Evolutionary conservation across 2,797 vertebrate genomes (phyloP).

Genomic region (Parambassis ranga): DNA sequence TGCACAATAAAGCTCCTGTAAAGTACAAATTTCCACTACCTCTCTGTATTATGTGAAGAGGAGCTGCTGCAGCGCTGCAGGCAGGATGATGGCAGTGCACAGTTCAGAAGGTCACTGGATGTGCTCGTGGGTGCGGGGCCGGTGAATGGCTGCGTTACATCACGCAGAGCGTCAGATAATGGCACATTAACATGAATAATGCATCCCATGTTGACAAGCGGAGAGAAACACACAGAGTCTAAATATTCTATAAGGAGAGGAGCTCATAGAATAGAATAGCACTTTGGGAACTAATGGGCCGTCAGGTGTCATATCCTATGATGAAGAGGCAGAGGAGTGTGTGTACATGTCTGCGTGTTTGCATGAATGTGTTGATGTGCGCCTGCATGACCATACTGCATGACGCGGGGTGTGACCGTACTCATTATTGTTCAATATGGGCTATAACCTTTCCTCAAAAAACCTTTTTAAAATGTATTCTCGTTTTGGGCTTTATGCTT

Average conservation of each 20-base stretch:
- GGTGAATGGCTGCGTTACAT: slow-evolving; percentile 70
- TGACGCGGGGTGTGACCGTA: no score
- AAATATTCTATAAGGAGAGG: slow-evolving; percentile 75
- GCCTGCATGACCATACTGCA: slow-evolving; percentile 20
- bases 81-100: slow-evolving; percentile 40
- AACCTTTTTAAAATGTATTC: slow-evolving; percentile 48
- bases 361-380: slow-evolving; percentile 17
- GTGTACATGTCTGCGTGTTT: slow-evolving; percentile 19
- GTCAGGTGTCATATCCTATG: slow-evolving; percentile 71
- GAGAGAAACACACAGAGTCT: slow-evolving; percentile 66
- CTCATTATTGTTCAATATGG: slow-evolving; percentile 61
- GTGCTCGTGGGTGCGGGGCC: slow-evolving; percentile 49
- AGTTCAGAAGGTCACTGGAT: slow-evolving; percentile 74
- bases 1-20: slow-evolving; percentile 41
- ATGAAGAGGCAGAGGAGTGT: slow-evolving; percentile 58
- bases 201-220: slow-evolving; percentile 71
- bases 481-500: slow-evolving; percentile 35
- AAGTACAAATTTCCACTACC: slow-evolving; percentile 14
- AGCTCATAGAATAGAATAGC: slow-evolving; percentile 70
- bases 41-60: slow-evolving; percentile 2
- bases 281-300: slow-evolving; percentile 75
- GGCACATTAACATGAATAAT: slow-evolving; percentile 79
- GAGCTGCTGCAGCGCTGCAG: slow-evolving; percentile 31
- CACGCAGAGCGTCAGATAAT: slow-evolving; percentile 73
- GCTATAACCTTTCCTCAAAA: slow-evolving; percentile 45